These are phyloP conservation scores for Dicyrtoma fusca DNA, from an alignment of 2,888 invertebrate species.

Conservation along the genomic window DNA sequence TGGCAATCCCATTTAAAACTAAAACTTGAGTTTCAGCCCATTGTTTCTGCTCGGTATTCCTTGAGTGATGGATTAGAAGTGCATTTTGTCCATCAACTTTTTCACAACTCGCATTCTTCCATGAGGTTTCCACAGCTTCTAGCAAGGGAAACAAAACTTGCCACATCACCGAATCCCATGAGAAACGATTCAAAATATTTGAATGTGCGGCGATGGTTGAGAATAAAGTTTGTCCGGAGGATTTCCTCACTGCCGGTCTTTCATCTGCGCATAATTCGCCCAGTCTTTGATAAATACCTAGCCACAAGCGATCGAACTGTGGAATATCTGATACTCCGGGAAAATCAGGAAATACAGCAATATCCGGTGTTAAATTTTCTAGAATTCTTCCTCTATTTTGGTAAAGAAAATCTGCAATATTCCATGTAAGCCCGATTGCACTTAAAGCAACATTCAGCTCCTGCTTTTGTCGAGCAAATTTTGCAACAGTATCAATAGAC, in stretches of 20 bases:
- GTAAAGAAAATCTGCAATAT: slow-evolving; percentile 95
- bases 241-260: slow-evolving; percentile 94
- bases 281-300: slow-evolving; percentile 87
- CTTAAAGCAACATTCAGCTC: slow-evolving; percentile 97
- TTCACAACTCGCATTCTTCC: slow-evolving; percentile 63
- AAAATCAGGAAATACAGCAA: slow-evolving; percentile 78
- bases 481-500: slow-evolving; percentile 89
- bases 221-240: slow-evolving; percentile 95
- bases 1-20: slow-evolving; percentile 86
- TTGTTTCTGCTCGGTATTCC: slow-evolving; percentile 98
- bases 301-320: slow-evolving; percentile 91
- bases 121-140: slow-evolving; percentile 78
- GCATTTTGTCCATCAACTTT: slow-evolving; percentile 90
- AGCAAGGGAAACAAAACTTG: slow-evolving; percentile 93
- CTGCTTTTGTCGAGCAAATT: slow-evolving; percentile 93
- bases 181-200: slow-evolving; percentile 78
- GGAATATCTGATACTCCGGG: slow-evolving; percentile 82
- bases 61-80: slow-evolving; percentile 95
- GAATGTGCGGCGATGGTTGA: slow-evolving; percentile 97
- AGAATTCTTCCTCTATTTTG: slow-evolving; percentile 88
- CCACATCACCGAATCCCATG: slow-evolving; percentile 94
- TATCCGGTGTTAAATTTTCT: slow-evolving; percentile 72
- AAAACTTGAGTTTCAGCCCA: slow-evolving; percentile 98
- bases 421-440: slow-evolving; percentile 98
- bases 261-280: slow-evolving; percentile 92